Conservation (phyloP, 1,140 invertebrate species). For the Pseudomyrmex concolor region DNA sequence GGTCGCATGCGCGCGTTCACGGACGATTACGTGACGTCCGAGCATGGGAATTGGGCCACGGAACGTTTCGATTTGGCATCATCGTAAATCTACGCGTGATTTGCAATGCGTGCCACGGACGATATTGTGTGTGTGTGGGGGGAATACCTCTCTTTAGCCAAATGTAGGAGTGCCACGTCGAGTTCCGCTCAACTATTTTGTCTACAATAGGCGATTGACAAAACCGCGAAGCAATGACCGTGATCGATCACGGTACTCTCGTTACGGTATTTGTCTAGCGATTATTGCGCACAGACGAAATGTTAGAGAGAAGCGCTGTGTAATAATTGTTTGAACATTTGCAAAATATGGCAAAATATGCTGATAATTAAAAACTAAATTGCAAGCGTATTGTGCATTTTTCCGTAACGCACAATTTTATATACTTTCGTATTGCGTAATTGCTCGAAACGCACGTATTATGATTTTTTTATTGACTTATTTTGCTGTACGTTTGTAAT, state of each 20-base stretch:
- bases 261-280: background rate
- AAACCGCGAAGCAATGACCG: conserved; percentile 71
- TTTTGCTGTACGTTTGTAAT: background rate
- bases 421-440: background rate
- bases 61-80: conserved; percentile 62
- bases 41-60: conserved; percentile 64
- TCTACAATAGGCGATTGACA: conserved; percentile 69
- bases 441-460: background rate
- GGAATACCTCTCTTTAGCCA: conserved; percentile 38
- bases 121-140: background rate
- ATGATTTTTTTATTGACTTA: background rate
- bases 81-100: conserved; percentile 69
- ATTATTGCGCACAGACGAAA: background rate
- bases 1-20: conserved; percentile 21
- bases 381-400: background rate
- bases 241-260: conserved; percentile 47
- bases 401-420: too few relatives aligned
- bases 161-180: conserved; percentile 63
- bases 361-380: too few relatives aligned
- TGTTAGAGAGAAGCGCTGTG: background rate
- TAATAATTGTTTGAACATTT: background rate
- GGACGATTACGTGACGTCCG: conserved; percentile 42
- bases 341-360: too few relatives aligned
- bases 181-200: conserved; percentile 54
- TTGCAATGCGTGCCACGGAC: conserved; percentile 61